Base-by-base conservation (phyloP, 2,113 vertebrate genomes). In the Neodon shergylaensis region DNA sequence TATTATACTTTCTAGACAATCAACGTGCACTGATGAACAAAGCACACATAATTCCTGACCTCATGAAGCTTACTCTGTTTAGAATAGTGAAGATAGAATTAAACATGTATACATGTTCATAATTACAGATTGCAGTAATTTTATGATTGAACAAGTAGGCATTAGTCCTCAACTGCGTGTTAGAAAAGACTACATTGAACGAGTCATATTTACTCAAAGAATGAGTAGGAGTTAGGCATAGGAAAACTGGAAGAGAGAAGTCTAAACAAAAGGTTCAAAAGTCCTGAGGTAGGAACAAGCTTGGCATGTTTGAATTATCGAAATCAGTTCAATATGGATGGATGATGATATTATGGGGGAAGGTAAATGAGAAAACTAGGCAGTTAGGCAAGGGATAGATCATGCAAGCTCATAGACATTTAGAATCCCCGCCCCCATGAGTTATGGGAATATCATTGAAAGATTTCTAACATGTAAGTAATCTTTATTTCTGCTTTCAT, bases 11-110 rank as follows among this genome's bases (percentile, higher is more conserved):
- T 31, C 65, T 91, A 91, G 47, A 58, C 47, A 91, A 16, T 92
- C 92, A 92, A 66, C 82, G 12, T 90, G 31, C 47, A 92, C 47
- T 88, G 42, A 85, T 85, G 58, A 95, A 52, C 79, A 88, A 70
- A 79, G 47, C 36, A 90, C 63, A 79, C 78, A 78, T 72, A 94
- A 78, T 91, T 91, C 44, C 87, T 91, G 90, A 61, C 79, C 24
- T 92, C 58, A 54, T 84, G 86, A 93, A 85, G 58, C 16, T 70
- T 94, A 88, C n/a, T 87, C 42, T 81, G 0, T 86, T 24, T 93
- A 70, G 91, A 85, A 52, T 88, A 88, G 26, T 90, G 39, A 91
- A 91, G 65, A 85, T 44, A 61, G 76, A 97, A 92, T 94, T 90
- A 95, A 89, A 49, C 33, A 58, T 78, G n/a, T 92, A 78, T 1